A percentile compares a stretch with the other conserved stretches of the same genome.
phyloP scores from a whole-genome alignment of 2,888 invertebrate species.

The Rhyacophila evoluta region DNA sequence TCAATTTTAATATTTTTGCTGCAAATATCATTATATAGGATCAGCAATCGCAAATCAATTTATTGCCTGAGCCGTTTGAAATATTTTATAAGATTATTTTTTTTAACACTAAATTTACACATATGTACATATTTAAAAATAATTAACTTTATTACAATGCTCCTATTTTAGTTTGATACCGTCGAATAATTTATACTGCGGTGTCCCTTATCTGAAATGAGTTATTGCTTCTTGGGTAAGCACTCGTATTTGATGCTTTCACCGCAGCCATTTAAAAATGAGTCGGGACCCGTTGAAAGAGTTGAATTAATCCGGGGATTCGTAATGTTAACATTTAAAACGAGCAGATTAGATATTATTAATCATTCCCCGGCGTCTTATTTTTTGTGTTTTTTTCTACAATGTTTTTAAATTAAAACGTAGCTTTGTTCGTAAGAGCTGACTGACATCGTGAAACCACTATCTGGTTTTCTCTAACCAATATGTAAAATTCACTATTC shows the following conservation, averaged over 20 bases:
- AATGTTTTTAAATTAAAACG: background rate
- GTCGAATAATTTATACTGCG: background rate
- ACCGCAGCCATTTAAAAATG: constrained; percentile 16
- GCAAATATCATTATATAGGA: background rate
- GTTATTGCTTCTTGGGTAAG: background rate
- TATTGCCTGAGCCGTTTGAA: too few relatives aligned
- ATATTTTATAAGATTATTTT: too few relatives aligned
- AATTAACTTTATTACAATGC: background rate
- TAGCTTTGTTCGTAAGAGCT: background rate
- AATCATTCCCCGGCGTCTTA: background rate
- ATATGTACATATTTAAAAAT: background rate
- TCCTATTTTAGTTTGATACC: constrained; percentile 1
- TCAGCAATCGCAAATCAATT: background rate
- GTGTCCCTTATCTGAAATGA: too few relatives aligned
- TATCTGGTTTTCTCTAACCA: too few relatives aligned
- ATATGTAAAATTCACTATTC: too few relatives aligned
- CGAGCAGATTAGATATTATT: background rate
- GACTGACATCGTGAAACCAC: background rate
- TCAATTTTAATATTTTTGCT: too few relatives aligned
- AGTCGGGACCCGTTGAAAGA: background rate
- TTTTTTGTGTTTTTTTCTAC: background rate
- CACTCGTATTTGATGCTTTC: background rate
- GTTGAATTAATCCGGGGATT: background rate
- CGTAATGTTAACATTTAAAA: constrained; percentile 7
- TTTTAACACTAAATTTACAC: too few relatives aligned